Evolutionary conservation across 92 coral and sea anemone species (phyloP).

Genomic region (Hydrozoanthus gracilis): DNA sequence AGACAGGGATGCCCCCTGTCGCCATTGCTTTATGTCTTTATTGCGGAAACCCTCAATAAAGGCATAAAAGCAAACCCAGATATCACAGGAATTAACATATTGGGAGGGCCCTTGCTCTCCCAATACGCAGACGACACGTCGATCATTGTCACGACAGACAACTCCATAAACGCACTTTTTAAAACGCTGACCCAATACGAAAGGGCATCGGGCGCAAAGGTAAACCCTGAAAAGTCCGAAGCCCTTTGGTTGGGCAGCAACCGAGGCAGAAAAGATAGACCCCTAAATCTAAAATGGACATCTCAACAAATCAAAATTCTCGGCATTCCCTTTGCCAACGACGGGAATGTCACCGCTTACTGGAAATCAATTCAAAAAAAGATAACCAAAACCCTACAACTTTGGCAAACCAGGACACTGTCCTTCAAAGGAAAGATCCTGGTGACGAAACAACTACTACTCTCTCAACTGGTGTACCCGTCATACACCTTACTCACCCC

Average conservation of each 20-base stretch:
- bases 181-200: background rate
- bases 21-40: conserved; percentile 6
- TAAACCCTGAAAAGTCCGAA: background rate
- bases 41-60: background rate
- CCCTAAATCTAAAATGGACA: conserved; percentile 23
- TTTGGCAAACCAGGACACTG: no score
- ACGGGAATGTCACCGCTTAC: background rate
- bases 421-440: background rate
- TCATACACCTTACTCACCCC: background rate
- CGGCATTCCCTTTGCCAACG: background rate
- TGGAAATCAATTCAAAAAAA: background rate
- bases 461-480: background rate
- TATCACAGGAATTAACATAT: background rate
- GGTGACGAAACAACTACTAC: background rate
- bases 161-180: background rate
- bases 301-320: background rate
- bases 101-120: background rate
- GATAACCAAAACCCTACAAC: background rate
- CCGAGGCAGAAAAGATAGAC: background rate
- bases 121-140: conserved; percentile 25
- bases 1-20: conserved; percentile 39
- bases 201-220: background rate
- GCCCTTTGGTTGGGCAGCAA: conserved; percentile 9
- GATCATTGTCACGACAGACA: conserved; percentile 7
- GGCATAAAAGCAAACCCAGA: background rate